A percentile compares a stretch with the other conserved stretches of the same genome.
Evolutionary conservation across 2,888 invertebrate genomes (phyloP).

Genomic region (Margaritifera margaritifera): DNA sequence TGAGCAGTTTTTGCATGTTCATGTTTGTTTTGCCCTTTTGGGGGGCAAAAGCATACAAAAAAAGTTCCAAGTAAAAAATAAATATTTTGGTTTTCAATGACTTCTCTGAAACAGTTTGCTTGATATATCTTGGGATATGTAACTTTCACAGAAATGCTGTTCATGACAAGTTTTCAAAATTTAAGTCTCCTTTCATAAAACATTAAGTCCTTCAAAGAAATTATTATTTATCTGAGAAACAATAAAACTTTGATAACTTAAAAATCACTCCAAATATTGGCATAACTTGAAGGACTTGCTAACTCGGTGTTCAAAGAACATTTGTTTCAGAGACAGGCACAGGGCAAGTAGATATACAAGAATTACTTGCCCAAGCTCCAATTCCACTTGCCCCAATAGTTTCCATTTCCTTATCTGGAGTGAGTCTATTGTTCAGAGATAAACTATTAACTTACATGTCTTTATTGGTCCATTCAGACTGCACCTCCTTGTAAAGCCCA

Average conservation of each 20-base stretch:
- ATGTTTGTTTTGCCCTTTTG: neutral
- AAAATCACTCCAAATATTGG: too few species aligned
- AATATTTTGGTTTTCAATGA: neutral
- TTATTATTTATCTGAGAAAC: too few species aligned
- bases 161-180: too few species aligned
- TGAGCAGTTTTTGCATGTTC: neutral
- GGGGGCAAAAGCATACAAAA: neutral
- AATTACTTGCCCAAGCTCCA: too few species aligned
- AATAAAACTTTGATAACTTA: too few species aligned
- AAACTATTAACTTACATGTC: constrained; percentile 63
- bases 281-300: neutral
- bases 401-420: neutral
- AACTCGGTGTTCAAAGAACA: neutral
- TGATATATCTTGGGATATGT: too few species aligned
- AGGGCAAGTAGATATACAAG: neutral
- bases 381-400: too few species aligned
- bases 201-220: too few species aligned
- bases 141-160: too few species aligned
- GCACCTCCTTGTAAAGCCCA: constrained; percentile 59
- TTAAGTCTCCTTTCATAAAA: too few species aligned
- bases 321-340: neutral
- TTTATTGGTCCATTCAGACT: constrained; percentile 64
- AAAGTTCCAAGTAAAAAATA: neutral
- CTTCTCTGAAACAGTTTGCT: neutral
- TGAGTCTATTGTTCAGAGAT: neutral